A percentile compares a stretch with the other conserved stretches of the same genome.
Conservation (phyloP, 2,888 invertebrate genomes). For the Ametastegia equiseti region DNA sequence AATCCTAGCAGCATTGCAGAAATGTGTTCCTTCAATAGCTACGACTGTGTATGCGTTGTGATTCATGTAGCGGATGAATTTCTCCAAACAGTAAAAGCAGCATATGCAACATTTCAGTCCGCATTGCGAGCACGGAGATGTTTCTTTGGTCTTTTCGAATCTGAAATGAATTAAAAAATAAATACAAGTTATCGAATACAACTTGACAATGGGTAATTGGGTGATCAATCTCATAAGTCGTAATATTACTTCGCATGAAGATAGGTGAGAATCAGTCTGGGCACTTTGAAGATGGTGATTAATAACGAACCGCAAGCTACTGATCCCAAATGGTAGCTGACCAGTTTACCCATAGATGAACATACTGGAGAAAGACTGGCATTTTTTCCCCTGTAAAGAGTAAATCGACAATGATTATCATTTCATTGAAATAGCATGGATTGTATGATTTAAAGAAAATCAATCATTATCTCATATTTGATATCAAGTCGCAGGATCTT, state of each 20-base stretch:
- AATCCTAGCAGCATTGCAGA: slow-evolving; percentile 93
- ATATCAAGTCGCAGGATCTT: neutral
- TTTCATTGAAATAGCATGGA: neutral
- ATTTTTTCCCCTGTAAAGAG: slow-evolving; percentile 81
- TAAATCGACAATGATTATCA: neutral
- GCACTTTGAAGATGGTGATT: slow-evolving; percentile 95
- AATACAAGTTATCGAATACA: neutral
- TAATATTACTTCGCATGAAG: slow-evolving; percentile 90
- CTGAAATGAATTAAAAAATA: slow-evolving; percentile 75
- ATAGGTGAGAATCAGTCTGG: slow-evolving; percentile 91
- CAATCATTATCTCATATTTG: neutral
- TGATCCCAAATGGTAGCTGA: slow-evolving; percentile 95
- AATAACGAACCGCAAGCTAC: slow-evolving; percentile 96
- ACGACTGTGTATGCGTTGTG: slow-evolving; percentile 97
- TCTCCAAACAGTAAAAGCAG: slow-evolving; percentile 94
- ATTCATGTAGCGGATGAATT: slow-evolving; percentile 93
- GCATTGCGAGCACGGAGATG: slow-evolving; percentile 86
- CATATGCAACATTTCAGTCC: slow-evolving; percentile 90
- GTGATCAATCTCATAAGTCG: neutral
- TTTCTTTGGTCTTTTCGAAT: slow-evolving; percentile 83
- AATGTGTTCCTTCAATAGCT: slow-evolving; percentile 93
- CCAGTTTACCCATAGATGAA: slow-evolving; percentile 85
- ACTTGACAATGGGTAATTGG: neutral
- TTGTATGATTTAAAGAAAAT: neutral
- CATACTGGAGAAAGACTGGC: slow-evolving; percentile 83